phyloP scores from a whole-genome alignment of 2,113 vertebrate species.

The Tetraodon nigroviridis region DNA sequence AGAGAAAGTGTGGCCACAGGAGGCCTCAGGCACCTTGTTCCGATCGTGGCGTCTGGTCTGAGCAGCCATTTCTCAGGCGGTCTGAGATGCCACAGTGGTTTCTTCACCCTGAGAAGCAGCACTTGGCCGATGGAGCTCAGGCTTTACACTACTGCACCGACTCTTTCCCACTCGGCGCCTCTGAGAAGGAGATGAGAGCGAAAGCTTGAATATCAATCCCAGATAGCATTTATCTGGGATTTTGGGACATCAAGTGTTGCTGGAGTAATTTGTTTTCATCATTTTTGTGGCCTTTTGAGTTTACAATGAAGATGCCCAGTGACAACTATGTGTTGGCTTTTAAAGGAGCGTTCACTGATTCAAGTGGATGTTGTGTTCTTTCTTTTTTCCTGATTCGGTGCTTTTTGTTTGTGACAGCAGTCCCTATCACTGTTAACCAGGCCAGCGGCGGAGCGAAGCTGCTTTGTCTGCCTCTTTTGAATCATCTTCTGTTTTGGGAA shows the following conservation, averaged over 20 bases:
- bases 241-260: constrained; percentile 21
- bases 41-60: constrained; percentile 10
- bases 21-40: constrained; percentile 1
- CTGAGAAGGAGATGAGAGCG: constrained; percentile 45
- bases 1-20: constrained; percentile 13
- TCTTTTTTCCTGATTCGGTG: constrained; percentile 2
- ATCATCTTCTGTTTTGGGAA: constrained; percentile 30
- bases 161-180: constrained; percentile 27
- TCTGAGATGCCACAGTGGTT: constrained; percentile 11
- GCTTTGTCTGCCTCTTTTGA: constrained; percentile 30
- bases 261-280: constrained; percentile 44
- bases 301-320: constrained; percentile 32
- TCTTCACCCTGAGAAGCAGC: neutral
- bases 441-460: constrained; percentile 20
- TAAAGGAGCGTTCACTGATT: constrained; percentile 10
- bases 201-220: constrained; percentile 39
- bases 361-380: constrained; percentile 2
- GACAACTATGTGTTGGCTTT: constrained; percentile 30
- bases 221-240: constrained; percentile 41
- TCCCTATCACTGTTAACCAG: constrained; percentile 22
- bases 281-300: constrained; percentile 42
- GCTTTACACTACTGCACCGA: constrained; percentile 36
- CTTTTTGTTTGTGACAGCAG: constrained; percentile 3
- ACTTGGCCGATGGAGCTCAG: constrained; percentile 2
- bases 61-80: constrained; percentile 29